A percentile compares a stretch with the other conserved stretches of the same genome.
Evolutionary conservation across 2,797 vertebrate genomes (phyloP).

Genomic region (Coranthus polyacanthus): DNA sequence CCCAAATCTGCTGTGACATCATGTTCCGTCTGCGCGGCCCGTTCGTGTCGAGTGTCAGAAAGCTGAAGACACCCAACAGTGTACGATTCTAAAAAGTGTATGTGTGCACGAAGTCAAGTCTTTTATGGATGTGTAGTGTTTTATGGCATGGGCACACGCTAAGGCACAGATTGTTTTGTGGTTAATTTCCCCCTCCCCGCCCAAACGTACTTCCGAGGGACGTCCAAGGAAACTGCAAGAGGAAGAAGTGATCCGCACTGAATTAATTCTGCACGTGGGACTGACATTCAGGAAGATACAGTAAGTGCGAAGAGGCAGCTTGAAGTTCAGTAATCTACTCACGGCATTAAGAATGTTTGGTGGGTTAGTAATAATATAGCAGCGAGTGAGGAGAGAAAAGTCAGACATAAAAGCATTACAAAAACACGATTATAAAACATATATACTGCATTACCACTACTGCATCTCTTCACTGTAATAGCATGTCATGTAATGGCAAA

Average conservation of each 20-base stretch:
- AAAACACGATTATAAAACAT: constrained; percentile 45
- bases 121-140: constrained; percentile 47
- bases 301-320: constrained; percentile 62
- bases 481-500: constrained; percentile 41
- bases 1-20: constrained; percentile 33
- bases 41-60: constrained; percentile 11
- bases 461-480: constrained; percentile 58
- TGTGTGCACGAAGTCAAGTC: constrained; percentile 45
- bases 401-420: constrained; percentile 33
- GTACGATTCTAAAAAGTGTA: constrained; percentile 25
- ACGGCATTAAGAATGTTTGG: constrained; percentile 67
- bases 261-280: constrained; percentile 39
- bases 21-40: constrained; percentile 41
- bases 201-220: constrained; percentile 24
- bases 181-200: too few relatives aligned
- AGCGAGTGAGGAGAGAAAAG: constrained; percentile 65
- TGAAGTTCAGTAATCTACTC: constrained; percentile 69
- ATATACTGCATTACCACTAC: constrained; percentile 63
- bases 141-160: constrained; percentile 61
- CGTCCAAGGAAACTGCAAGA: constrained; percentile 9
- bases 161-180: constrained; percentile 77
- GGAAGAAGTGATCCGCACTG: constrained; percentile 40
- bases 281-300: constrained; percentile 52
- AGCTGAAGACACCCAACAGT: constrained; percentile 11
- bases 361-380: constrained; percentile 69